Evolutionary conservation across 1,140 invertebrate species (phyloP).

Genomic region (Drosophila bifasciata): DNA sequence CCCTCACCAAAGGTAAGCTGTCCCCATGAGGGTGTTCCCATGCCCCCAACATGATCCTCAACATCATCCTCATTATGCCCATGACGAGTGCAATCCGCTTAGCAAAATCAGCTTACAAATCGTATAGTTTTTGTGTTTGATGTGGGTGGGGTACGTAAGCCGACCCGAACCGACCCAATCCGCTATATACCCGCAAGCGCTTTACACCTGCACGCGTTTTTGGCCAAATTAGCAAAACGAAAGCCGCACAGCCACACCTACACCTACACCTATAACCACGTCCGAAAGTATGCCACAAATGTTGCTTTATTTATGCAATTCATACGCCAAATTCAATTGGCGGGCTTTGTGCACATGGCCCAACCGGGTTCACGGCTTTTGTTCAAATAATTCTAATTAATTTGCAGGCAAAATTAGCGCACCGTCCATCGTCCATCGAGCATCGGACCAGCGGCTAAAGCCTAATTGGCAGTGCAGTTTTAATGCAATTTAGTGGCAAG

Average conservation of each 20-base stretch:
- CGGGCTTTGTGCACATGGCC: conserved; percentile 45
- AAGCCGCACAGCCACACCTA: conserved; percentile 23
- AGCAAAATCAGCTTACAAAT: conserved; percentile 68
- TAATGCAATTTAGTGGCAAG: conserved; percentile 65
- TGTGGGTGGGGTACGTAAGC: conserved; percentile 50
- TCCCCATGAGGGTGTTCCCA: no score
- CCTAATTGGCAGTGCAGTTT: conserved; percentile 72
- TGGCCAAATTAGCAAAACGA: conserved; percentile 58
- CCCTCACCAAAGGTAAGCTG: conserved; percentile 92
- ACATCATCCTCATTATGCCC: conserved; percentile 36
- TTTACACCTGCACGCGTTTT: conserved; percentile 74
- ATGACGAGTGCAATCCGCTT: conserved; percentile 60
- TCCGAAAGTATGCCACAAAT: conserved; percentile 38
- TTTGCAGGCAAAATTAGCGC: conserved; percentile 62
- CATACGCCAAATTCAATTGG: conserved; percentile 69
- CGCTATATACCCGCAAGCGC: conserved; percentile 38
- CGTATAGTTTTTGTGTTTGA: neutral
- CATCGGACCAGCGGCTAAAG: conserved; percentile 49
- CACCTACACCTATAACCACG: neutral
- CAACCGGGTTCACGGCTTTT: conserved; percentile 36
- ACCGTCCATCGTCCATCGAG: conserved; percentile 28
- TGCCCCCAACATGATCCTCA: conserved; percentile 7
- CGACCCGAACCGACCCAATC: conserved; percentile 18
- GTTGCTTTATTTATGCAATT: conserved; percentile 59
- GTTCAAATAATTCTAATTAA: conserved; percentile 74